These are phyloP conservation scores for Diploptera punctata DNA, from an alignment of 2,888 invertebrate genomes.

Conservation along the genomic window DNA sequence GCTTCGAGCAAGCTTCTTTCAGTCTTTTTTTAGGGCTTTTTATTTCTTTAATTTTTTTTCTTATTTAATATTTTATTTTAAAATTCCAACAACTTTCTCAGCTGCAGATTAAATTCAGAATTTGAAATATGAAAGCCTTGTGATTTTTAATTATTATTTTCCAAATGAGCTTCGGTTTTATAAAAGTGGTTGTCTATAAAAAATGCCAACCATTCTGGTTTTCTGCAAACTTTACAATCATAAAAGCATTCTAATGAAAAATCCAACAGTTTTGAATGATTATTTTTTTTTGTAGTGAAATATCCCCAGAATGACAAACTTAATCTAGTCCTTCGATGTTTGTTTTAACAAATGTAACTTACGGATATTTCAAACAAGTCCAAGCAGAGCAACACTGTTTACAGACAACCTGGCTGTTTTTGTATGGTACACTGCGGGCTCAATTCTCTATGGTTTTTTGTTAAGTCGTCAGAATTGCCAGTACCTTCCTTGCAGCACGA, in stretches of 20 bases:
- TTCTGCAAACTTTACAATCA: neutral
- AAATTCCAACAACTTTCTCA: conserved; percentile 25
- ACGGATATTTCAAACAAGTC: neutral
- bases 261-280: neutral
- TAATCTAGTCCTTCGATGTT: conserved; percentile 19
- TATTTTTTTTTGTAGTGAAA: too few species aligned
- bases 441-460: conserved; percentile 20
- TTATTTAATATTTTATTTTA: conserved; percentile 14
- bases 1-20: neutral
- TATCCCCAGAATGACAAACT: neutral
- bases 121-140: conserved; percentile 19
- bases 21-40: conserved; percentile 26
- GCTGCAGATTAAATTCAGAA: conserved; percentile 8
- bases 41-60: conserved; percentile 19
- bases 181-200: conserved; percentile 26
- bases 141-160: neutral
- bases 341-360: neutral
- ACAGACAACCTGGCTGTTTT: conserved; percentile 27
- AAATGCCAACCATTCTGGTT: neutral
- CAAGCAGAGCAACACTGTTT: conserved; percentile 25
- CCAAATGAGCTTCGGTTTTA: neutral
- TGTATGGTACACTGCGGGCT: conserved; percentile 24
- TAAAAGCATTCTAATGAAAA: neutral
- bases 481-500: conserved; percentile 59
- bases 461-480: conserved; percentile 51